These are phyloP conservation scores for Tenthredo mesomela DNA, from an alignment of 2,888 invertebrate genomes.

Conservation along the genomic window DNA sequence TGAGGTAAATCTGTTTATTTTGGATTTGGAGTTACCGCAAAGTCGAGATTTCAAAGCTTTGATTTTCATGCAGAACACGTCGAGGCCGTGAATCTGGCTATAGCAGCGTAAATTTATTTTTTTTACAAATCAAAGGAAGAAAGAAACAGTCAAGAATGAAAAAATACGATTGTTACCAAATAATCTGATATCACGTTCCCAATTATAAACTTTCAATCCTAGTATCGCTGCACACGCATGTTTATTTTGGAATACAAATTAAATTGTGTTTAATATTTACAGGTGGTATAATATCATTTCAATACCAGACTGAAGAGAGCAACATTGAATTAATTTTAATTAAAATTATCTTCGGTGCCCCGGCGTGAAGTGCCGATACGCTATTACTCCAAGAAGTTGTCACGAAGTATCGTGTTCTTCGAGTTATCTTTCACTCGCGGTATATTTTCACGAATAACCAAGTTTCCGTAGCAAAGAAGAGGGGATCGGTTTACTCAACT, in stretches of 20 bases:
- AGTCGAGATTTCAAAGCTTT: slow-evolving; percentile 12
- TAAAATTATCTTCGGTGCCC: slow-evolving; percentile 3
- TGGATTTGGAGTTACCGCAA: slow-evolving; percentile 27
- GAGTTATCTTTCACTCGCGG: not conserved
- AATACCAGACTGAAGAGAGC: not conserved
- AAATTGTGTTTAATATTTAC: slow-evolving; percentile 69
- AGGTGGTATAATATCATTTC: not conserved
- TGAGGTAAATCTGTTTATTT: slow-evolving; percentile 50
- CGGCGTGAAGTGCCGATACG: not conserved
- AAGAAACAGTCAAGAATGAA: not conserved
- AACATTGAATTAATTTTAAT: slow-evolving; percentile 32
- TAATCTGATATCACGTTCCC: slow-evolving; percentile 62
- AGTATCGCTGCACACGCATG: slow-evolving; percentile 58
- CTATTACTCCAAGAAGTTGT: slow-evolving; percentile 10
- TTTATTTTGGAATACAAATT: slow-evolving; percentile 70
- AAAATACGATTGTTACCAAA: not conserved
- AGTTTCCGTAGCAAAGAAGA: not conserved
- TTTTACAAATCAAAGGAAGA: not conserved
- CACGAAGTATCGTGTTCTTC: not conserved
- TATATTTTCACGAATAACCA: slow-evolving; percentile 2
- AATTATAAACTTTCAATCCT: slow-evolving; percentile 65
- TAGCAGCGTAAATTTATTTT: not conserved
- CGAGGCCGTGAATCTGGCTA: not conserved
- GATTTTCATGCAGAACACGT: not conserved
- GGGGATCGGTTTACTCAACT: not conserved